Evolutionary conservation across 2,888 invertebrate species (phyloP), one percentile per base, ranked within the genome.

Genomic region (Euplagia quadripunctaria): DNA sequence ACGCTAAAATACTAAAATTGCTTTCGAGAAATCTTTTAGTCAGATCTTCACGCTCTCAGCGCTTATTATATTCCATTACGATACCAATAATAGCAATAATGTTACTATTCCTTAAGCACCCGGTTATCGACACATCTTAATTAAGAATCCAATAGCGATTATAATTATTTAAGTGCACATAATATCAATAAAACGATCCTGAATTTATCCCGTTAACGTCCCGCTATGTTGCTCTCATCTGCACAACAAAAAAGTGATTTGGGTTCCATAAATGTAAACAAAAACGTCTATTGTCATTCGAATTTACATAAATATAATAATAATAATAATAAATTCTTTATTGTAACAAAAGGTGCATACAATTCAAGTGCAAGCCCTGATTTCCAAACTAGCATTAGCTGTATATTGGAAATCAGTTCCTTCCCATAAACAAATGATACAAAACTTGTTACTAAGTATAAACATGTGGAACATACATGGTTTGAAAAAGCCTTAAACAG

Each of bases 41-140:
- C 87, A 90, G 92, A 96, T 96, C 95, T 96, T 96, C 94, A 94
- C 94, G 95, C 94, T 94, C 92, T 88, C 89, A 86, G 82, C 87
- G 90, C 92, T 93, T 93, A 94, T 95, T 93, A 95, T 94, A 94
- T 94, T 94, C 92, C 93, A 94, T 94, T 95, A 94, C 91, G 93
- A 93, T 93, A 92, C 90, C 89, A 93, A 93, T 93, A 93, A 92
- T 90, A 91, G 90, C 87, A 93, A 93, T 93, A 93, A 89, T 92
- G 92, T 92, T 91, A 90, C 90, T 87, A 92, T 91, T 89, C 84
- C 83, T 84, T 83, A 84, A 83, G 81, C 83, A 79, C 77, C 76
- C 51, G 74, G 82, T 83, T 91, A 91, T 91, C 91, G 78, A 71
- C 72, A 73, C 79, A 91, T 91, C 91, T 91, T 89, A 91, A 91